phyloP scores from a whole-genome alignment of 2,113 vertebrate species.

The Centropus bengalensis region DNA sequence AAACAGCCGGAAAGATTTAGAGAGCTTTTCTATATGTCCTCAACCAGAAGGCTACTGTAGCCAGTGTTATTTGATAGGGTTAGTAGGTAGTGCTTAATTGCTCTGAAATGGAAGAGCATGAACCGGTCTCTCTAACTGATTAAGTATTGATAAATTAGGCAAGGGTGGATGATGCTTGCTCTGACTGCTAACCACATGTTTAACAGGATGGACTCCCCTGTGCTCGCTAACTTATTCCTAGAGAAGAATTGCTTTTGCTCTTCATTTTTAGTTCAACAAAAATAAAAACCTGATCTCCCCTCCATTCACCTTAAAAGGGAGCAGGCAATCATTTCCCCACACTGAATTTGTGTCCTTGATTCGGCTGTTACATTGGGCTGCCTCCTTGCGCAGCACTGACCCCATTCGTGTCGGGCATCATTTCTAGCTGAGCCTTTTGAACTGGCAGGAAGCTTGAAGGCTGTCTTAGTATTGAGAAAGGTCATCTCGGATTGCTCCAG shows the following conservation, averaged over 20 bases:
- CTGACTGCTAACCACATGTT: not conserved
- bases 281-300: not conserved
- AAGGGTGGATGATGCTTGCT: not conserved
- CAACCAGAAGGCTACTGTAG: not conserved
- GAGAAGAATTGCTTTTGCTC: not conserved
- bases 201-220: not conserved
- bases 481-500: not conserved
- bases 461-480: not conserved
- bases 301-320: not conserved
- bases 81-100: not conserved
- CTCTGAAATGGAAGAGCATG: not conserved
- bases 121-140: not conserved
- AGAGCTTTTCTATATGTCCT: not conserved
- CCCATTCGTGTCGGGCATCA: fast-evolving
- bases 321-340: not conserved
- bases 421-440: not conserved
- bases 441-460: not conserved
- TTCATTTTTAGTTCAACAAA: not conserved
- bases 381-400: not conserved
- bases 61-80: not conserved
- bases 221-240: not conserved
- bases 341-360: not conserved
- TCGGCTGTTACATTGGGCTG: not conserved
- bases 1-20: not conserved
- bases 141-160: not conserved